These are phyloP conservation scores for Andinoacara biseriatus DNA, from an alignment of 2,113 vertebrate species.

Conservation along the genomic window DNA sequence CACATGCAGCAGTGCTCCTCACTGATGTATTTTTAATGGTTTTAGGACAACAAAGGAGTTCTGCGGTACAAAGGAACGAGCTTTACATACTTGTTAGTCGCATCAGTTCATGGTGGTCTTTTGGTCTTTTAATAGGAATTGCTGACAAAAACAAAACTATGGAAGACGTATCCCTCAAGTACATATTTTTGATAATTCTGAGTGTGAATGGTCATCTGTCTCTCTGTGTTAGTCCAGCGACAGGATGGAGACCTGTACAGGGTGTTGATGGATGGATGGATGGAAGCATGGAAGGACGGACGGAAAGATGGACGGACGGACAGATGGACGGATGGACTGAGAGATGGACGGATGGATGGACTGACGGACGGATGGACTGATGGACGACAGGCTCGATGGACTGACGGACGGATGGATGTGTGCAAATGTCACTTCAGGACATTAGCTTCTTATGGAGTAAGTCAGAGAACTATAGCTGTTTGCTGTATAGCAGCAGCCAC, in stretches of 20 bases:
- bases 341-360: too few relatives aligned
- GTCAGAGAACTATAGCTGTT: not conserved
- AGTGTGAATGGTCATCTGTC: too few relatives aligned
- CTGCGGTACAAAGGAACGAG: not conserved
- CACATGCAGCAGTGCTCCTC: not conserved
- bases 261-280: too few relatives aligned
- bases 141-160: not conserved
- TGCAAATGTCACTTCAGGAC: not conserved
- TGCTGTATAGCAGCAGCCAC: conserved; percentile 3
- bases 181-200: not conserved
- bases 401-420: not conserved
- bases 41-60: conserved; percentile 16
- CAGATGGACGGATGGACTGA: too few relatives aligned
- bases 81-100: not conserved
- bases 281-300: too few relatives aligned
- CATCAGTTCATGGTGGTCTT: not conserved
- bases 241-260: too few relatives aligned
- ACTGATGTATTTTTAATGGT: conserved; percentile 12
- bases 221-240: too few relatives aligned
- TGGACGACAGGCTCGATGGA: too few relatives aligned
- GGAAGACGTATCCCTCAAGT: not conserved
- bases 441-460: not conserved
- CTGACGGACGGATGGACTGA: too few relatives aligned
- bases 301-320: too few relatives aligned
- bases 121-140: not conserved